Evolutionary conservation across 2,888 invertebrate species (phyloP), one percentile per base, ranked within the genome.

Genomic region (Abrostola tripartita): DNA sequence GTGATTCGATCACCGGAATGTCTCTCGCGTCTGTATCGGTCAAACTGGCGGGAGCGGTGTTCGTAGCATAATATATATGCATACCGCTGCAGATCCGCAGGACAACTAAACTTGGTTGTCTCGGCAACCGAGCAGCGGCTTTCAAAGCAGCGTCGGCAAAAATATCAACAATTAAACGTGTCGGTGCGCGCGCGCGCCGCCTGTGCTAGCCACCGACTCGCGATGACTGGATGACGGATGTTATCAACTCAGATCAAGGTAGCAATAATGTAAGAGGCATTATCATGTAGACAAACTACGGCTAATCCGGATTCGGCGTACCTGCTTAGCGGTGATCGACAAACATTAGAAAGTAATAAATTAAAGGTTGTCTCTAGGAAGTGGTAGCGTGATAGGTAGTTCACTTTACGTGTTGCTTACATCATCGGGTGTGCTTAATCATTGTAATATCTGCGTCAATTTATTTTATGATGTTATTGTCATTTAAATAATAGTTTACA

Each of bases 41-140:
- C 71, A 80, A 79, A 90, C 86, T 91, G 88, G 82, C 74, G 67
- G 61, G 62, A 62, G 70, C 64, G 76, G 64, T 67, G 72, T 68
- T 55, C 68, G 81, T 82, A 82, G 81, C 89, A 89, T 89, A 81
- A 84, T 91, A 88, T 92, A 89, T 92, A 92, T 89, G 89, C 85
- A 87, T 78, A 81, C 86, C 78, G 85, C 76, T 79, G 74, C 82
- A 86, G 81, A 79, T 84, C 82, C 85, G 82, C 81, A 81, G 81
- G 73, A 74, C 79, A 71, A 92, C 89, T 88, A 84, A 85, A 74
- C 74, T 76, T 77, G 67, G 84, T 88, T 84, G 85, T 87, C 82
- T 81, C 81, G 84, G 77, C 84, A 84, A 86, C 87, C 79, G 83
- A 82, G 81, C 81, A 62, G 74, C 72, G 81, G 68, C 73, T 78